A percentile compares a stretch with the other conserved stretches of the same genome.
phyloP scores from a whole-genome alignment of 2,797 vertebrate genomes.

The Allobates femoralis region DNA sequence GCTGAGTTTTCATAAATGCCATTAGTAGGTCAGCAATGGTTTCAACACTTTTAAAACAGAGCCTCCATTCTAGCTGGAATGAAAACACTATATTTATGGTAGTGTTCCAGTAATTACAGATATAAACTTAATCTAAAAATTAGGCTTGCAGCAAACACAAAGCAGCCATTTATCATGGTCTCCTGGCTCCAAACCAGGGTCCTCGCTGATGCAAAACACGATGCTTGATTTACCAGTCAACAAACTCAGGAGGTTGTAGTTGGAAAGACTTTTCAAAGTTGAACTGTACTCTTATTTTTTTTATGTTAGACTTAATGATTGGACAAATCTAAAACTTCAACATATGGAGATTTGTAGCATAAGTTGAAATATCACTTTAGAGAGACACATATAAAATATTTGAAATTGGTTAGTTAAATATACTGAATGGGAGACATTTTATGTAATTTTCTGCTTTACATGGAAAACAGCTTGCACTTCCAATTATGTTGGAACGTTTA shows the following conservation, averaged over 20 bases:
- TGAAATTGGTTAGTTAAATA: background rate
- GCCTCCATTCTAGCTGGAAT: conserved; percentile 20
- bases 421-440: background rate
- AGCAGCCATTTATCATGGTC: conserved; percentile 43
- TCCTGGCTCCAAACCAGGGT: conserved; percentile 30
- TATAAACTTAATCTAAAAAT: conserved; percentile 49
- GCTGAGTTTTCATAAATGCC: conserved; percentile 31
- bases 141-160: conserved; percentile 37
- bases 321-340: conserved; percentile 14
- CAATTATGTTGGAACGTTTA: background rate
- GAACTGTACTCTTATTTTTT: conserved; percentile 24
- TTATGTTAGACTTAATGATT: background rate
- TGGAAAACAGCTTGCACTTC: background rate
- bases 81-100: conserved; percentile 43
- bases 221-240: conserved; percentile 25
- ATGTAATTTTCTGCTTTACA: background rate
- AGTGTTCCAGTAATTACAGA: conserved; percentile 32
- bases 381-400: background rate
- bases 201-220: conserved; percentile 20
- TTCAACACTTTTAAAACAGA: conserved; percentile 29
- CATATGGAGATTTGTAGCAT: background rate
- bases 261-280: conserved; percentile 10
- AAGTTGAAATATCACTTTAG: background rate
- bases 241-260: conserved; percentile 28
- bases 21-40: conserved; percentile 28